Percentiles rank a stretch among this genome's conserved stretches.
Evolutionary conservation across 2,113 vertebrate genomes (phyloP).

Genomic region (Gobius niger): DNA sequence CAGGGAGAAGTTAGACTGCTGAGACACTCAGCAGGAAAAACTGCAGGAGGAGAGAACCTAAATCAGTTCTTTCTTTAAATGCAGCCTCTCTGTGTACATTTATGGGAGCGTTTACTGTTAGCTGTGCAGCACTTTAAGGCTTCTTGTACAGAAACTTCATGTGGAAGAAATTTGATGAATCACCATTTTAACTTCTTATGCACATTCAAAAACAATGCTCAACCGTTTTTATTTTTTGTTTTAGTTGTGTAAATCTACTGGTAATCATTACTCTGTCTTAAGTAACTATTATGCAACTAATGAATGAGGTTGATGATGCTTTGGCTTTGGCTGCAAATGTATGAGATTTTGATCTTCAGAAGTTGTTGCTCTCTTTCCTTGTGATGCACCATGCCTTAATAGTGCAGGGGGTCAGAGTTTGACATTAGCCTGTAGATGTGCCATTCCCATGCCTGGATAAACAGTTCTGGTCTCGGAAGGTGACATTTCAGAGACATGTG

Average conservation of each 20-base stretch:
- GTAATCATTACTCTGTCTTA: not conserved
- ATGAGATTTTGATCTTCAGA: not conserved
- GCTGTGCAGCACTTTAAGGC: not conserved
- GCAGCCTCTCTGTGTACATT: not conserved
- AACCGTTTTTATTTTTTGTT: not conserved
- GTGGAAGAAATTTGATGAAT: not conserved
- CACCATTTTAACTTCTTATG: not conserved
- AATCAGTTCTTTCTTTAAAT: slow-evolving; percentile 5
- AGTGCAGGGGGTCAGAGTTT: not conserved
- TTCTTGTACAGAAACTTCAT: slow-evolving; percentile 5
- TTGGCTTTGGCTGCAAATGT: not conserved
- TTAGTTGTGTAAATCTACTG: not conserved
- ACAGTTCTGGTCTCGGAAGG: no score
- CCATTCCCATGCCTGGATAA: no score
- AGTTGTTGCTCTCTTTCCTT: not conserved
- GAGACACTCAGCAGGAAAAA: slow-evolving; percentile 9
- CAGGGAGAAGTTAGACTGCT: slow-evolving; percentile 23
- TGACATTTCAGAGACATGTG: no score
- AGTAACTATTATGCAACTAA: no score
- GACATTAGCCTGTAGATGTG: not conserved
- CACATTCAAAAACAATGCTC: no score
- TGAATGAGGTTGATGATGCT: no score
- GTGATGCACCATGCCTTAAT: no score
- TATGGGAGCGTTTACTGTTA: slow-evolving; percentile 8
- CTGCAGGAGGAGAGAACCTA: slow-evolving; percentile 12